Percentiles rank a stretch among this genome's conserved stretches.
Conservation (phyloP, 2,888 invertebrate species). For the Microdon myrmicae region DNA sequence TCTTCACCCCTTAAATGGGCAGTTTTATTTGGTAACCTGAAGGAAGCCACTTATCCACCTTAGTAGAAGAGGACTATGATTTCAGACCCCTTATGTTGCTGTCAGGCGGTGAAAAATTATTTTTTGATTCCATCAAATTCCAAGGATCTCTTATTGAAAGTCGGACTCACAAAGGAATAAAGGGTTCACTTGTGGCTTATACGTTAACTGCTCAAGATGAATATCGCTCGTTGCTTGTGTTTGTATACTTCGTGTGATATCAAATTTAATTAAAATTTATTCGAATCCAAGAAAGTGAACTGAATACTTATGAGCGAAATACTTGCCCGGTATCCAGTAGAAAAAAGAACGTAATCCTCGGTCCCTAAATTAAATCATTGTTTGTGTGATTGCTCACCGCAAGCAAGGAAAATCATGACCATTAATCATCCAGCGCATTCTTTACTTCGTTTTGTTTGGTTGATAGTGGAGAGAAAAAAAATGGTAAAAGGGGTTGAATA, state of each 20-base stretch:
- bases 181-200: slow-evolving; percentile 51
- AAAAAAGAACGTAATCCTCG: slow-evolving; percentile 19
- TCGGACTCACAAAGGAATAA: slow-evolving; percentile 41
- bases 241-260: slow-evolving; percentile 50
- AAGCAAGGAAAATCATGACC: slow-evolving; percentile 38
- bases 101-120: slow-evolving; percentile 51
- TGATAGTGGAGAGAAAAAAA: slow-evolving; percentile 12
- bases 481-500: slow-evolving; percentile 38
- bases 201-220: slow-evolving; percentile 51
- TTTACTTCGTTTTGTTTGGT: slow-evolving; percentile 29
- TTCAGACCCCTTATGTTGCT: slow-evolving; percentile 47
- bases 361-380: slow-evolving; percentile 50
- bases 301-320: slow-evolving; percentile 49
- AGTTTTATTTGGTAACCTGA: slow-evolving; percentile 8
- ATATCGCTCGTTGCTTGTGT: slow-evolving; percentile 48
- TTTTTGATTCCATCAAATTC: slow-evolving; percentile 51
- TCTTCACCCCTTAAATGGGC: slow-evolving; percentile 10
- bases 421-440: slow-evolving; percentile 45
- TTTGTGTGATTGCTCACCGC: slow-evolving; percentile 50
- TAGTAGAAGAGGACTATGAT: slow-evolving; percentile 32
- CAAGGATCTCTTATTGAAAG: slow-evolving; percentile 36
- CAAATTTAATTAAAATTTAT: slow-evolving; percentile 53
- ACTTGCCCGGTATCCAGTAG: slow-evolving; percentile 22
- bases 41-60: slow-evolving; percentile 5
- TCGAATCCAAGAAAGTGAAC: slow-evolving; percentile 46